Base-by-base conservation (phyloP, 2,888 invertebrate species). In the Griposia aprilina region DNA sequence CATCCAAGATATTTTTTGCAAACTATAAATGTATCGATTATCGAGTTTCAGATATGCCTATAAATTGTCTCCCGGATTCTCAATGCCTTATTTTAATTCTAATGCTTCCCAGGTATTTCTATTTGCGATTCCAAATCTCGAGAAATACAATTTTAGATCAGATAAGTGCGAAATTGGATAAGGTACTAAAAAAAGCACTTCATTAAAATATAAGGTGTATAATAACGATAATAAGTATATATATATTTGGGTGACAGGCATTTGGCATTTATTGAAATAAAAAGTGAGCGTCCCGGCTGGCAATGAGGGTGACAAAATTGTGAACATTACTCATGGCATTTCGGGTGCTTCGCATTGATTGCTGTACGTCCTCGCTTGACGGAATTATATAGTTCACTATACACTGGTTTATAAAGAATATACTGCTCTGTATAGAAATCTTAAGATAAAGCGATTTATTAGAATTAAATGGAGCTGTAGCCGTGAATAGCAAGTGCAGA, bases 311-410 rank as follows among this genome's bases (percentile, higher is more conserved):
- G 90, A 91, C 83, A 88, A 91, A 93, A 93, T 90, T 92, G 90
- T 88, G 87, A 85, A 87, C 91, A 93, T 93, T 91, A 93, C 88
- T 92, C 90, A 91, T 87, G 88, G 89, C 84, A 81, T 88, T 88
- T 86, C 72, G 81, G 87, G 88, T 86, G 78, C 89, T 88, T 87
- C 83, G 88, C 88, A 89, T 90, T 89, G 91, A 89, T 90, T 88
- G 85, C 84, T 77, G 86, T 89, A 88, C 86, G 85, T 86, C 75
- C 71, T 75, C 83, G 82, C 63, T 85, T 86, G 85, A 84, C 74
- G 78, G 82, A 87, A 82, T 89, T 82, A 78, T 84, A 78, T 69
- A 76, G 80, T 76, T 66, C 62, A 52, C 62, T 75, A 65, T 60
- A 75, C 48, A 76, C 69, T 72, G 76, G 71, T 76, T 77, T 78